These are phyloP conservation scores for Zeus faber DNA, from an alignment of 2,113 vertebrate species.

Conservation along the genomic window DNA sequence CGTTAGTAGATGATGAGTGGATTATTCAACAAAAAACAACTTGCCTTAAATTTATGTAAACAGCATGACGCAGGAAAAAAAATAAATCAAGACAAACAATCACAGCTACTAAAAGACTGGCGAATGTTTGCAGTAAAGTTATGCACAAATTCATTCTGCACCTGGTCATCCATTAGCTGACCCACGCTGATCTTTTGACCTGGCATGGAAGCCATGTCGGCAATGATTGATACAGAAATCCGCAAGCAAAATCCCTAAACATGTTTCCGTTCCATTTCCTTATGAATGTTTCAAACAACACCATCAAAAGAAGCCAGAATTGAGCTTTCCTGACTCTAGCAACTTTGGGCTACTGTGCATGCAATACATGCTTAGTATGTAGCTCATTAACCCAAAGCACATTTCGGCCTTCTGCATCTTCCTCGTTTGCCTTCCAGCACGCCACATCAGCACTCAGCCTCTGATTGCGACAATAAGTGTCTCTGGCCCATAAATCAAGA, in stretches of 20 bases:
- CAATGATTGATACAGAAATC: slow-evolving; percentile 38
- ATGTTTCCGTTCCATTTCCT: too few species aligned
- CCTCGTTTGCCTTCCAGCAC: slow-evolving; percentile 11
- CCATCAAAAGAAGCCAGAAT: slow-evolving; percentile 42
- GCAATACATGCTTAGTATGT: slow-evolving; percentile 17
- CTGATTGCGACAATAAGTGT: slow-evolving; percentile 18
- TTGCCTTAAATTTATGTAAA: too few species aligned
- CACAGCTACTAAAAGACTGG: too few species aligned
- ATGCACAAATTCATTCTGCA: neutral
- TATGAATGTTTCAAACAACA: too few species aligned
- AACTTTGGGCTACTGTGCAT: slow-evolving; percentile 30
- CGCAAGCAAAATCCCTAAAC: too few species aligned
- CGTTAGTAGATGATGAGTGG: too few species aligned
- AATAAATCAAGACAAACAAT: too few species aligned
- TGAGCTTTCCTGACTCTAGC: slow-evolving; percentile 18
- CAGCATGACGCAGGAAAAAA: too few species aligned
- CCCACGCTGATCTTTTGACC: slow-evolving; percentile 29
- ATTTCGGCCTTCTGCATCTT: slow-evolving; percentile 31
- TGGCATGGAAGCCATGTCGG: slow-evolving; percentile 28
- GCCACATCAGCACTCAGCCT: slow-evolving; percentile 19
- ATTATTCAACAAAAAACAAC: too few species aligned
- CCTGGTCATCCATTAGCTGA: neutral
- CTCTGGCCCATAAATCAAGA: slow-evolving; percentile 47
- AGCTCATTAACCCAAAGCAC: slow-evolving; percentile 47
- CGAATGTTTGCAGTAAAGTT: too few species aligned